Conservation (phyloP, 2,888 invertebrate species). For the Fissipunctia ypsillon region DNA sequence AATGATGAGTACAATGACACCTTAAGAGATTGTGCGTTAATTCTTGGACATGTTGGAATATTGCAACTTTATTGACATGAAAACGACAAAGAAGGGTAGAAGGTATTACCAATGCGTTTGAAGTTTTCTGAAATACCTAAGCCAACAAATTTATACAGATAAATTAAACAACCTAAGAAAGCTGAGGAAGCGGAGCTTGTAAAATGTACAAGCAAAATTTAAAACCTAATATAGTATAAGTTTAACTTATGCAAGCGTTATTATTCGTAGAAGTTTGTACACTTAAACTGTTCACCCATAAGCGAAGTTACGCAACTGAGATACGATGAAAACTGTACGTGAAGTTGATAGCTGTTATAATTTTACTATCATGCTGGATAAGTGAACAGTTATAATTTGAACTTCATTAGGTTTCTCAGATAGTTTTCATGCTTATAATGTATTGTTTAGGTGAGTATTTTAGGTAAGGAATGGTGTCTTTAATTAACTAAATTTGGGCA, state of each 20-base stretch:
- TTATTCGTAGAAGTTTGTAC: slow-evolving; percentile 39
- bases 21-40: too few species aligned
- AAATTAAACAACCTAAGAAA: slow-evolving; percentile 8
- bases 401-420: neutral
- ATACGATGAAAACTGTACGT: slow-evolving; percentile 39
- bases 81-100: neutral
- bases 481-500: neutral
- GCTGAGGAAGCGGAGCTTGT: neutral
- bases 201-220: slow-evolving; percentile 8
- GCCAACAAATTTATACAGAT: neutral
- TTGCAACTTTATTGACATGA: neutral
- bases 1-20: too few species aligned
- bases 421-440: neutral
- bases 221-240: slow-evolving; percentile 31
- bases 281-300: slow-evolving; percentile 52
- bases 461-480: too few species aligned
- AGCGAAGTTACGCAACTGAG: slow-evolving; percentile 38
- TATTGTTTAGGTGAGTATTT: neutral
- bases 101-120: too few species aligned
- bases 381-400: slow-evolving; percentile 16
- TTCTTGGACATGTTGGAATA: too few species aligned
- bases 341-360: slow-evolving; percentile 39
- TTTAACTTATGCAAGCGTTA: slow-evolving; percentile 25
- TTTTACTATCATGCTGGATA: slow-evolving; percentile 22
- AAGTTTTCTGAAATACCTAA: neutral